A percentile compares a stretch with the other conserved stretches of the same genome.
Evolutionary conservation across 2,113 vertebrate species (phyloP).

Genomic region (Cyanoliseus patagonus): DNA sequence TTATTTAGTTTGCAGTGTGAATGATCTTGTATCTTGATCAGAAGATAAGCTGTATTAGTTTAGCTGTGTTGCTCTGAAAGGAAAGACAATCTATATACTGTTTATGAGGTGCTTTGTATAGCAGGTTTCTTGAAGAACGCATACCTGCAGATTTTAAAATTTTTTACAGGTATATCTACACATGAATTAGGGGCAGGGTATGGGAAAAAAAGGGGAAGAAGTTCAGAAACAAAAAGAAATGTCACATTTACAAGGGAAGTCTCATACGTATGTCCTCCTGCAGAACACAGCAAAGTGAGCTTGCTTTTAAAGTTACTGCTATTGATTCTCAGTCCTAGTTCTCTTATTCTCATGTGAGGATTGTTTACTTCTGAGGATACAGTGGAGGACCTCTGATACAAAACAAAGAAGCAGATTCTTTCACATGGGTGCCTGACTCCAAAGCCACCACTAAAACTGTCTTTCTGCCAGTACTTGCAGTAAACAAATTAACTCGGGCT

Average conservation of each 20-base stretch:
- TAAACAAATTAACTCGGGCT: neutral
- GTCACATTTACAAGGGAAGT: neutral
- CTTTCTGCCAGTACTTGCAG: neutral
- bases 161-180: neutral
- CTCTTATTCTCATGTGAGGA: neutral
- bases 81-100: neutral
- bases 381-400: neutral
- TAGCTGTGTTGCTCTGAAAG: neutral
- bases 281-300: neutral
- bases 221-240: fast-evolving
- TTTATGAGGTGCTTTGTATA: neutral
- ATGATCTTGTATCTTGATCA: neutral
- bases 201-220: neutral
- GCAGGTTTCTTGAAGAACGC: neutral
- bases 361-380: neutral
- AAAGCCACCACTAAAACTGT: neutral
- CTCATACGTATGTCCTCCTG: neutral
- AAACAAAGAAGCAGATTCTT: neutral
- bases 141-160: neutral
- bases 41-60: neutral
- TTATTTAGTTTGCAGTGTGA: neutral
- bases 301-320: neutral
- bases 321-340: neutral
- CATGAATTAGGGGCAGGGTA: neutral
- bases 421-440: neutral